Evolutionary conservation across 2,888 invertebrate genomes (phyloP), one percentile per base, ranked within the genome.

Genomic region (Timandra comae): DNA sequence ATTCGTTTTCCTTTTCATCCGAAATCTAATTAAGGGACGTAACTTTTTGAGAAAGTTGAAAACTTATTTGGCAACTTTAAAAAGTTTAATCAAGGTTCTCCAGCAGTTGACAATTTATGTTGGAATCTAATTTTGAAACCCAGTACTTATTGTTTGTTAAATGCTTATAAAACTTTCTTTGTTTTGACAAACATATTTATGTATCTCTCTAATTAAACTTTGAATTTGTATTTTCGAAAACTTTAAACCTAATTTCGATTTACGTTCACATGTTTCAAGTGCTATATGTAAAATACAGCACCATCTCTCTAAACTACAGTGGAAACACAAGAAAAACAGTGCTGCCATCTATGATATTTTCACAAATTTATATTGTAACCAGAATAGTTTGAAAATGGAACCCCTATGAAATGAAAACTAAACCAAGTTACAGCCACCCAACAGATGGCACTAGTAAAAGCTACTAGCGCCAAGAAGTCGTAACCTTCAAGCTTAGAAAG

Each of bases 41-140:
- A 41, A 41, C 32, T 37, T 41, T 37, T 41, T 35, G 31, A 35
- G 29, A 31, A 35, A 41, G 34, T 41, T 34, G 27, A 10, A 35
- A 41, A 41, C 34, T 37, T 41, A 34, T 41, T 41, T 37, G 31
- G 29, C 32, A 16, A 37, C 34, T 41, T 32, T 16, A 31, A 32
- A 41, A 41, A 41, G 41, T 41, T 41, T 41, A 41, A 41, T 41
- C 41, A 41, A 41, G 37, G 34, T 32, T 37, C 32, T 11, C 41
- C 16, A 16, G 16, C 3, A 35, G 34, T 32, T 41, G 37, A 41
- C 34, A 41, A 32, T 41, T 41, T 34, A 35, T 37, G 41, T 37
- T 28, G 16, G 32, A 37, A 35, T 35, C 36, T 37, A 41, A 37
- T 37, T 34, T 41, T 34, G 34, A 30, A 5, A 16, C 3, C 6